Base-by-base conservation (phyloP, 2,113 vertebrate genomes). In the Anthoscopus minutus region DNA sequence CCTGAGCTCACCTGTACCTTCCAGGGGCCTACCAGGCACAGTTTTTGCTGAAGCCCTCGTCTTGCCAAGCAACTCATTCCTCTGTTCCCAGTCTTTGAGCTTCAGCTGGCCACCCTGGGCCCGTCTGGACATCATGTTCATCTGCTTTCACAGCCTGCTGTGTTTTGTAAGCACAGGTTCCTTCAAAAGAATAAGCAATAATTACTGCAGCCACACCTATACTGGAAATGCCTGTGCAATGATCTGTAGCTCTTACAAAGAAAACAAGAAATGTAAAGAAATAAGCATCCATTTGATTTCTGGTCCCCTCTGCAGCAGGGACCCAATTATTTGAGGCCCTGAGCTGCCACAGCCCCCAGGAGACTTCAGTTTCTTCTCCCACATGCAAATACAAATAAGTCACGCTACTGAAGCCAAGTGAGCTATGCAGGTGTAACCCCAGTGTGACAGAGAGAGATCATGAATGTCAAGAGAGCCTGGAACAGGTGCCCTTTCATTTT, bases 161-260 rank as follows among this genome's bases (percentile, higher is more conserved):
- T 56, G 77, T 80, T 95, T 78, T 88, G 37, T 81, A 88, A 94
- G 76, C n/a, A 20, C 80, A 84, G 53, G 64, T 76, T 74, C 69
- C 65, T 90, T 45, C 79, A 94, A 38, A 89, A 88, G 88, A 86
- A 31, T 31, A 82, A 88, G 89, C 80, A 86, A 72, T 58, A 92
- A 95, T 93, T 92, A 93, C 72, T 81, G 86, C 89, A 86, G 88
- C 95, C 94, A 94, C 95, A 90, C 94, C 94, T 96, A 94, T 83
- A 81, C 94, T 94, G 92, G 94, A 93, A 96, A 96, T 90, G 82
- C 93, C 86, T 92, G 92, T 72, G 90, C 86, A 88, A 28, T 81
- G 76, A 95, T 92, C 89, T 87, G 88, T 74, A 64, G 77, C n/a
- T 67, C 31, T 15, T 5, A 69, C 72, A 88, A 61, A 88, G 82